Evolutionary conservation across 2,797 vertebrate genomes (phyloP), one percentile per base, ranked within the genome.

Genomic region (Nannoperca australis): DNA sequence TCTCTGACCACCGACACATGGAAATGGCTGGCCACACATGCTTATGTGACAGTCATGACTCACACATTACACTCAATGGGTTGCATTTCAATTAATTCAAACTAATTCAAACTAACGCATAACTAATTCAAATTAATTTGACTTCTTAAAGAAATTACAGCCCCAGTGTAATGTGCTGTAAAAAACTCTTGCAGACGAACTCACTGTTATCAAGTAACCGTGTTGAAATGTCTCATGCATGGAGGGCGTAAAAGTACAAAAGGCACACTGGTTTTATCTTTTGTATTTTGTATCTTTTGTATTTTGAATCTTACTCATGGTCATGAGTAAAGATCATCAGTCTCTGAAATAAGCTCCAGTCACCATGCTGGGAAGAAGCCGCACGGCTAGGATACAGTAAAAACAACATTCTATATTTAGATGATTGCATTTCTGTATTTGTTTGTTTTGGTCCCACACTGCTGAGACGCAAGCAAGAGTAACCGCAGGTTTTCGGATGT

Each of bases 401-500:
- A 45, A 62, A 1, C 34, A 53, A 4, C 1, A 27, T 44, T 55
- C 55, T 54, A 50, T 74, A 69, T 67, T 58, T 54, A 64, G 49
- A 73, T 69, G 17, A 44, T 34, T 45, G 18, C 20, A 70, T 55
- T 38, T 45, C 2, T 50, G 24, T 42, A 10, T 58, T 45, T 63
- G 38, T 55, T 70, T 56, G 32, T 51, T 73, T 70, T 60, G 2
- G 13, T 12, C 73, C 64, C 58, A 73, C 61, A 59, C 40, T 8
- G 58, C 55, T 4, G 51, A 67, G 59, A 10, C 70, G 34, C 55
- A 67, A 70, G 68, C 45, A 27, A 47, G 54, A 34, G 53, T 30
- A 65, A 72, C 55, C 42, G 27, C 56, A 49, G 56, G 69, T 32
- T 62, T 59, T 69, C 58, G 44, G 13, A 22, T 69, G 55, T 69